A percentile compares a stretch with the other conserved stretches of the same genome.
phyloP scores from a whole-genome alignment of 2,888 invertebrate species.

The Drosophila picticornis region DNA sequence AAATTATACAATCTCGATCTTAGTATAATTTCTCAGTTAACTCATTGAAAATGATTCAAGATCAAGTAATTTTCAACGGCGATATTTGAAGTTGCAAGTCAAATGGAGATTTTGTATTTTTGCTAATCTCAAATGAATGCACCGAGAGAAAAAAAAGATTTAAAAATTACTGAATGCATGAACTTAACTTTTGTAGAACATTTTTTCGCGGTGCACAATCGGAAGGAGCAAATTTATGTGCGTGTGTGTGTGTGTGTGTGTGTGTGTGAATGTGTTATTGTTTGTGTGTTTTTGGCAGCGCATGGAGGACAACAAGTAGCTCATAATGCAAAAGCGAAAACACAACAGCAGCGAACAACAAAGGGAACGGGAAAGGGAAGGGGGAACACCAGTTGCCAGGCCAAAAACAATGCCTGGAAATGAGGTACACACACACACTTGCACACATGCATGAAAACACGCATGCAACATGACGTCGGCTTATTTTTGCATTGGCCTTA shows the following conservation, averaged over 20 bases:
- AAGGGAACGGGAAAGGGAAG: conserved; percentile 31
- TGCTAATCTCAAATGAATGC: neutral
- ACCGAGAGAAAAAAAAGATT: neutral
- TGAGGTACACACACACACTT: conserved; percentile 68
- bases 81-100: neutral
- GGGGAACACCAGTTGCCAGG: conserved; percentile 37
- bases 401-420: conserved; percentile 78
- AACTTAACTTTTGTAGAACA: neutral
- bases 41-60: neutral
- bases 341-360: conserved; percentile 47
- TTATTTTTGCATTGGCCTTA: conserved; percentile 55
- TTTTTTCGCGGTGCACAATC: neutral
- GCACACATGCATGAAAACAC: conserved; percentile 13
- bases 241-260: neutral
- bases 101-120: neutral
- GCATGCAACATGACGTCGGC: conserved; percentile 43
- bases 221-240: neutral
- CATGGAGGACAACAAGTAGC: conserved; percentile 76
- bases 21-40: neutral
- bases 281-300: conserved; percentile 33
- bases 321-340: conserved; percentile 72
- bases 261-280: conserved; percentile 14
- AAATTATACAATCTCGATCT: neutral
- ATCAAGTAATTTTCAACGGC: no score
- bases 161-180: neutral